Evolutionary conservation across 2,888 invertebrate species (phyloP), one percentile per base, ranked within the genome.

Genomic region (Ashinkailepas kermadecensis): DNA sequence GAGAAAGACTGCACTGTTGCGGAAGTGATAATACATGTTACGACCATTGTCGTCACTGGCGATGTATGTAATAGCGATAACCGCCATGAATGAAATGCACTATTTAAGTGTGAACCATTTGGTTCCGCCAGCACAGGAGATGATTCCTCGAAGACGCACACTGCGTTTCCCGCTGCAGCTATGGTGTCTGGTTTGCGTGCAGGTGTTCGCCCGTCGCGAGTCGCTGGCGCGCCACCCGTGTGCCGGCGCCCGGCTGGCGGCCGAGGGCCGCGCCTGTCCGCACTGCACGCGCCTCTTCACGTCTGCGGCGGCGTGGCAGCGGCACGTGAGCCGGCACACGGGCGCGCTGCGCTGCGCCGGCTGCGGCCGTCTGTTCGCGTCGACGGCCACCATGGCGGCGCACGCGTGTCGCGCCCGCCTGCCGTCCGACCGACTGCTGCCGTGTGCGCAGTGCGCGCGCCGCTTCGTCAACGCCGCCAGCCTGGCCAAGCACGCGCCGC

Each of bases 291-390:
- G 74, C 6, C 74, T 74, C 23, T 74, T 74, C 18, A 56, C 74
- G 21, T 54, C 74, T 0, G 8, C 74, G 39, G 54, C 56, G 23
- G 74, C 18, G 21, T 56, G 54, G 74, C 74, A 56, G 56, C 74
- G 74, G 21, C 74, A 74, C 74, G 15, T 54, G 54, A 21, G 21
- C 21, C 74, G 74, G 56, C 74, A 74, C 56, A 56, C 56, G 56
- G 74, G 74, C 8, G 56, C 74, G 56, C 74, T 74, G 74, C 74
- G 74, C 74, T 74, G 74, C 74, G 54, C 74, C 74, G 74, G 18
- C 74, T 74, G 74, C 74, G 74, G 74, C 21, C 74, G 74, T 1
- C 74, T 56, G 18, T 56, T 74, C 56, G 74, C 56, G 54, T 74
- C 74, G 10, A 10, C 74, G 21, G 9, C 74, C 9, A 21, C 56